Conservation (phyloP, 2,888 invertebrate species). For the Stenurella melanura region DNA sequence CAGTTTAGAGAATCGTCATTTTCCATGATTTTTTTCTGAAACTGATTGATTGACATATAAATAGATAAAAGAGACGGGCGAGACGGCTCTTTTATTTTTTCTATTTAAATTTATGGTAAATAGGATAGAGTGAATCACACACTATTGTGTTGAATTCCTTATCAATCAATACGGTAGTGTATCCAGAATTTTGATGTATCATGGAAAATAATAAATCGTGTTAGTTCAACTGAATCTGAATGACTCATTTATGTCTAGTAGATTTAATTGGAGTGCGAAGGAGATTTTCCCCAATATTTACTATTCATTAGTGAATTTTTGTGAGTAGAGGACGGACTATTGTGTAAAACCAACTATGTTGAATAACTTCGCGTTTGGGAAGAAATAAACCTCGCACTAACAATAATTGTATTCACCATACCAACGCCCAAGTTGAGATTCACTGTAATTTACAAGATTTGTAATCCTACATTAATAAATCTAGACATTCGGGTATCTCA, state of each 20-base stretch:
- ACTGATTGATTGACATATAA: no score
- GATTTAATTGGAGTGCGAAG: neutral
- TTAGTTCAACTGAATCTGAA: neutral
- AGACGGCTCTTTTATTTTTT: no score
- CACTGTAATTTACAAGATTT: neutral
- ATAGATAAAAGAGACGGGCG: no score
- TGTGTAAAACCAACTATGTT: neutral
- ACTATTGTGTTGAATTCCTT: no score
- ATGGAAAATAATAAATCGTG: neutral
- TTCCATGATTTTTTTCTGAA: no score
- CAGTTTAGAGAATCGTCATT: no score
- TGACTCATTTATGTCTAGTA: neutral
- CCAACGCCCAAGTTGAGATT: neutral
- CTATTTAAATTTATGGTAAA: no score
- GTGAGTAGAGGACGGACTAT: neutral
- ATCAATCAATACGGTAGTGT: neutral
- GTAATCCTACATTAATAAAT: neutral
- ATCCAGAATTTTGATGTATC: slow-evolving; percentile 7
- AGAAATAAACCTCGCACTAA: neutral
- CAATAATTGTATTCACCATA: neutral
- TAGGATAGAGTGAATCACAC: neutral
- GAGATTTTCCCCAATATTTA: neutral
- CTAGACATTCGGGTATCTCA: no score
- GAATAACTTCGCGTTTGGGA: neutral
- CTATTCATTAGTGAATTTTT: neutral